Conservation (phyloP, 2,113 vertebrate species). For the Bos indicus region DNA sequence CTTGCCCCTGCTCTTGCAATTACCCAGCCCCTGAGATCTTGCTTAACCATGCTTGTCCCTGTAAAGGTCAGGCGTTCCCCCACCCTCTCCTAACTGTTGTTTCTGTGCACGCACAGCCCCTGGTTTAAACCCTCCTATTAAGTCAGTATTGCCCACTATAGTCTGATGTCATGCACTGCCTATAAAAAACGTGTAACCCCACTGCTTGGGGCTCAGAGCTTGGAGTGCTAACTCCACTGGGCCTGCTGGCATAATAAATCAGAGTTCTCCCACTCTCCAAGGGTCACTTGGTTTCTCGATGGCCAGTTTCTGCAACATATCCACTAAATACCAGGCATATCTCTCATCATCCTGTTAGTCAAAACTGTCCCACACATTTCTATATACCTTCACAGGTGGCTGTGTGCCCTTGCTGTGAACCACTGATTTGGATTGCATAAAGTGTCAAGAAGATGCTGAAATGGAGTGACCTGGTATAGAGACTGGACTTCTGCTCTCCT, state of each 20-base stretch:
- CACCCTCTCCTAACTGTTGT: neutral
- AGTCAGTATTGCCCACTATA: neutral
- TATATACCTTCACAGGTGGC: neutral
- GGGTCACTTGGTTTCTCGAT: neutral
- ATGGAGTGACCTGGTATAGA: neutral
- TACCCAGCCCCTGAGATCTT: neutral
- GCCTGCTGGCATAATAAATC: neutral
- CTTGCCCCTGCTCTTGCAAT: neutral
- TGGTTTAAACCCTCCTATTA: neutral
- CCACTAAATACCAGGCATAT: neutral
- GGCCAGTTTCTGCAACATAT: neutral
- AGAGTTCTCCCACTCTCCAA: neutral
- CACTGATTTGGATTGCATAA: neutral
- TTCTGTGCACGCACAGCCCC: neutral
- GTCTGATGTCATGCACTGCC: neutral
- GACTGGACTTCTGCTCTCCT: neutral
- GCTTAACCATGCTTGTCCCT: neutral
- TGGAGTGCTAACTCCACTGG: neutral
- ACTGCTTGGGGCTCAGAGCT: neutral
- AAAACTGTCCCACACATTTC: neutral
- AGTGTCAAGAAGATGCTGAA: neutral
- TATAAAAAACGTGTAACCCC: neutral
- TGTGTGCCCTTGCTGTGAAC: neutral
- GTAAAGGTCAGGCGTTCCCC: neutral
- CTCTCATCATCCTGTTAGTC: neutral